Conservation (phyloP, 2,113 vertebrate genomes). For the Engystomops pustulosus region DNA sequence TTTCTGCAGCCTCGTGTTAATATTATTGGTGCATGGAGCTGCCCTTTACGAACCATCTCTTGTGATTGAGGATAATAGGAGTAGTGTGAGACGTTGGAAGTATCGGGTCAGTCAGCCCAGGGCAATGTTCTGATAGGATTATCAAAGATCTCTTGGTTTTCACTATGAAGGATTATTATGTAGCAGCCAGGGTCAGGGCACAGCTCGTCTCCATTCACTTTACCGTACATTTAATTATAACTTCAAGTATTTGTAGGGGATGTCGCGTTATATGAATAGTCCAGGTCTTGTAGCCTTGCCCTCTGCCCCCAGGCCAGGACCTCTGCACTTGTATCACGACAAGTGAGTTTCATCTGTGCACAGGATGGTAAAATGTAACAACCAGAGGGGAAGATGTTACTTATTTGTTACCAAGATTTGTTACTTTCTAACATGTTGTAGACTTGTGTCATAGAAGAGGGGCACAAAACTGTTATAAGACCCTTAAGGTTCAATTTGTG, state of each 20-base stretch:
- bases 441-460: too few species aligned
- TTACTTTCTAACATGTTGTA: too few species aligned
- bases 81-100: background rate
- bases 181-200: background rate
- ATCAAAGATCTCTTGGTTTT: background rate
- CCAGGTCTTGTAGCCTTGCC: background rate
- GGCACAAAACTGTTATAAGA: too few species aligned
- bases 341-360: too few species aligned
- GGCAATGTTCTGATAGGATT: background rate
- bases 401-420: too few species aligned
- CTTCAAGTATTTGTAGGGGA: background rate
- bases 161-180: background rate
- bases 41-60: too few species aligned
- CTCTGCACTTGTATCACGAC: background rate
- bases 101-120: background rate
- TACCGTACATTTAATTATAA: background rate
- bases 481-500: too few species aligned
- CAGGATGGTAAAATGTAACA: too few species aligned
- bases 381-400: too few species aligned
- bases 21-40: background rate
- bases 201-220: background rate
- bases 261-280: background rate
- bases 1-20: too few species aligned
- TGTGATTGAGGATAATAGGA: constrained; percentile 2
- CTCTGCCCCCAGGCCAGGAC: background rate